Evolutionary conservation across 2,888 invertebrate genomes (phyloP), one percentile per base, ranked within the genome.

Genomic region (Spicauda simplicius): DNA sequence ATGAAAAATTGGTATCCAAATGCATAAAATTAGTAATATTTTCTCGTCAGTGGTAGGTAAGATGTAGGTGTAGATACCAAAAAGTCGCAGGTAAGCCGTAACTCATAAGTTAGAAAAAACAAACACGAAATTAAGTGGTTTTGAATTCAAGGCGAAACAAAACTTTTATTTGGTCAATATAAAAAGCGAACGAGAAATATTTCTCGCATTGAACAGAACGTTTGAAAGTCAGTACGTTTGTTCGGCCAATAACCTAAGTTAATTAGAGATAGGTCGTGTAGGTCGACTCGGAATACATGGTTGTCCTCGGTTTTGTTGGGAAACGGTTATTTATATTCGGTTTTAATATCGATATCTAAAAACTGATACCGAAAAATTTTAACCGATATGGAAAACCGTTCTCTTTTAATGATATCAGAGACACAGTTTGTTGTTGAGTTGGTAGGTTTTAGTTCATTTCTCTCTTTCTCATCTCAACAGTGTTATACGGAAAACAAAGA

Each of bases 141-240:
- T 52, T 57, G 52, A 57, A 65, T 59, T 53, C 58, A 41, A 58
- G 37, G 14, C 53, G 59, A 59, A 48, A 83, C 33, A 66, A 37
- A 25, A 60, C 64, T 64, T 61, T 60, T 64, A 68, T 63, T 57
- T 55, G 57, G 48, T 18, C 20, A 57, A 37, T 33, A 66, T 53
- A 87, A 88, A 85, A 88, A 86, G 84, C 81, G 82, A 84, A 86
- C 79, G 85, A 83, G 83, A 87, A 85, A 83, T 81, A 82, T 86
- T 89, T 90, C 87, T 84, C 84, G 80, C 76, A 79, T 82, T 78
- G 79, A 52, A 77, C 77, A 76, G 88, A 80, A 76, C 90, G 75
- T 89, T 90, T 91, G 87, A 91, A 91, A 88, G 91, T 90, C 91
- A 90, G 80, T 79, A 56, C 79, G 82, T 82, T 14, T 14, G 45